Evolutionary conservation across 2,797 vertebrate genomes (phyloP).

Genomic region (Neosilurus mollespiculum): DNA sequence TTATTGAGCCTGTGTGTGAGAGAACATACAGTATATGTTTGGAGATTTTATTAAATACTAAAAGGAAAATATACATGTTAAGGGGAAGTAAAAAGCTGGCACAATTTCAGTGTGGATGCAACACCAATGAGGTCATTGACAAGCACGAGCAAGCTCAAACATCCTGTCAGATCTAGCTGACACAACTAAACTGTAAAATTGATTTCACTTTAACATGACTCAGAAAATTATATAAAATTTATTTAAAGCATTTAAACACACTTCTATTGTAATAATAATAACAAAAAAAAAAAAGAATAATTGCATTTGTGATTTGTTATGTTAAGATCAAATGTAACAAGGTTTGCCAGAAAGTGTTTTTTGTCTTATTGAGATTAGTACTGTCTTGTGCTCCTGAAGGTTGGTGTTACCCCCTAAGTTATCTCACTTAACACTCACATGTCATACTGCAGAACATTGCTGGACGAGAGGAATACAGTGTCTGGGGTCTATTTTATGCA

Average conservation of each 20-base stretch:
- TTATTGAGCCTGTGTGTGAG: conserved; percentile 15
- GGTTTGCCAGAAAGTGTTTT: conserved; percentile 24
- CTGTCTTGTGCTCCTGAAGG: conserved; percentile 22
- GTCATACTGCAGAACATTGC: conserved; percentile 46
- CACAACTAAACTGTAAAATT: conserved; percentile 42
- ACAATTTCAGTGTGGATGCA: conserved; percentile 18
- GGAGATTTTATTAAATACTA: neutral
- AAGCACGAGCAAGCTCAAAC: conserved; percentile 31
- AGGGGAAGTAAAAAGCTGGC: conserved; percentile 26
- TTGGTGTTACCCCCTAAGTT: conserved; percentile 45
- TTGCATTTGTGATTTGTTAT: neutral
- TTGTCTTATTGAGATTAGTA: conserved; percentile 43
- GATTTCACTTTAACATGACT: conserved; percentile 18
- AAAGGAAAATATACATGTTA: neutral
- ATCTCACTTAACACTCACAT: conserved; percentile 61
- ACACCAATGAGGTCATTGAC: conserved; percentile 41
- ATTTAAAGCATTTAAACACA: neutral
- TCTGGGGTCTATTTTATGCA: conserved; percentile 61
- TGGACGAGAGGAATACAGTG: conserved; percentile 59
- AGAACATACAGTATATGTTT: neutral
- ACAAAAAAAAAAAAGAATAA: neutral
- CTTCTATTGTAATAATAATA: neutral
- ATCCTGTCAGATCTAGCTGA: conserved; percentile 13
- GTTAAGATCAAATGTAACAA: neutral
- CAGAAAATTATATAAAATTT: conserved; percentile 10